Conservation (phyloP, 2,888 invertebrate species). For the Platycheirus albimanus region DNA sequence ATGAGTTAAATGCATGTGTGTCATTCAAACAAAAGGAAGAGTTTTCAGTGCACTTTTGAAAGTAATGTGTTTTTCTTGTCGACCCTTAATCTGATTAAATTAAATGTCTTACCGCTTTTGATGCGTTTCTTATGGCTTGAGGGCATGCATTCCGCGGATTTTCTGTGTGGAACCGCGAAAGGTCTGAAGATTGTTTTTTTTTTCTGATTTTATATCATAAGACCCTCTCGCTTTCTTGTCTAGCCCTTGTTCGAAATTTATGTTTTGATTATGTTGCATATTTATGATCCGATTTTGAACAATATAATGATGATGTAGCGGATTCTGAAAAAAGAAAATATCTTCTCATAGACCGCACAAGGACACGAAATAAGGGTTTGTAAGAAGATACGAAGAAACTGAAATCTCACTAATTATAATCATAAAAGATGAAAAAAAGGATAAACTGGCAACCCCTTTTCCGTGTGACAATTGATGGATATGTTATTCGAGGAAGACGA, state of each 20-base stretch:
- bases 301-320: slow-evolving; percentile 66
- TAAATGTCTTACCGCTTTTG: slow-evolving; percentile 34
- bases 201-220: background rate
- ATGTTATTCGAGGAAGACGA: slow-evolving; percentile 23
- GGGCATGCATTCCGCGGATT: slow-evolving; percentile 54
- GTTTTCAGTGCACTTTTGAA: slow-evolving; percentile 35
- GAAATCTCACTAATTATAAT: slow-evolving; percentile 57
- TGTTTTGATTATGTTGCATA: slow-evolving; percentile 61
- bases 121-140: slow-evolving; percentile 15
- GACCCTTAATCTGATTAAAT: slow-evolving; percentile 69
- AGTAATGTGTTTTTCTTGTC: slow-evolving; percentile 16
- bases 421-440: slow-evolving; percentile 39
- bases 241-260: slow-evolving; percentile 8
- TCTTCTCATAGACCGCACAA: slow-evolving; percentile 54
- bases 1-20: slow-evolving; percentile 26
- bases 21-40: slow-evolving; percentile 39
- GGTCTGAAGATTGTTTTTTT: slow-evolving; percentile 5
- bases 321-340: slow-evolving; percentile 48
- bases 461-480: slow-evolving; percentile 45
- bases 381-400: slow-evolving; percentile 1
- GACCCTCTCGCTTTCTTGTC: slow-evolving; percentile 34
- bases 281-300: slow-evolving; percentile 61
- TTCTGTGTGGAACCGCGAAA: slow-evolving; percentile 54
- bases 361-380: slow-evolving; percentile 11
- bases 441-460: background rate